Base-by-base conservation (phyloP, 2,113 vertebrate species). In the Corythornis cristatus region DNA sequence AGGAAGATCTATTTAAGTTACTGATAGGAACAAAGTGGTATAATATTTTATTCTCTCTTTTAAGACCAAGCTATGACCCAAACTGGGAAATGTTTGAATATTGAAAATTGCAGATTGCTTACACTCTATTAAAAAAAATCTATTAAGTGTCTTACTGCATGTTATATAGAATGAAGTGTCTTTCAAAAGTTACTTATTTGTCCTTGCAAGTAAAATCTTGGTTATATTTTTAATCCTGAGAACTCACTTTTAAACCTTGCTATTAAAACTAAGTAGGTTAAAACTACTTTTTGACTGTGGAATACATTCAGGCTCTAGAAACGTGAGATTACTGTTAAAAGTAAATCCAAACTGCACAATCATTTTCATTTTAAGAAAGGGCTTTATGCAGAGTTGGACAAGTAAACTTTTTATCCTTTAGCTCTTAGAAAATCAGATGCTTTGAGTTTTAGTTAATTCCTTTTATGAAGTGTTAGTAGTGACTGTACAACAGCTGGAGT, bases 401-500 rank as follows among this genome's bases (percentile, higher is more conserved):
- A 76, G 58, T 87, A 79, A 94, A 82, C 62, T 90, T 94, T 82
- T 61, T 73, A 84, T 92, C 61, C 51, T 43, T 73, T 88, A 77
- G 57, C 48, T 86, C 40, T 50, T 86, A 73, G 56, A 85, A 88
- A 92, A 86, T 57, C 22, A 51, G 26, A 33, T 85, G 62, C 67
- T 76, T 25, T 35, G 70, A 93, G 66, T 53, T 90, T 17, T 15
- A 43, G 45, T 66, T 79, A 66, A 79, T 82, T 86, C 56, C 45
- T 95, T 92, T 94, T 42, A 83, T 90, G 62, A 65, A 43, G 42
- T 62, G 56, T 62, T 80, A 83, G 58, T 73, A 43, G 58, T 87
- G 72, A 78, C 67, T 87, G 42, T 90, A 58, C 89, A 94, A 85
- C 86, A 96, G 67, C 91, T 95, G 93, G 95, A 91, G 67, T 67